Evolutionary conservation across 2,113 vertebrate genomes (phyloP), one percentile per base, ranked within the genome.

Genomic region (Cathartes aura): DNA sequence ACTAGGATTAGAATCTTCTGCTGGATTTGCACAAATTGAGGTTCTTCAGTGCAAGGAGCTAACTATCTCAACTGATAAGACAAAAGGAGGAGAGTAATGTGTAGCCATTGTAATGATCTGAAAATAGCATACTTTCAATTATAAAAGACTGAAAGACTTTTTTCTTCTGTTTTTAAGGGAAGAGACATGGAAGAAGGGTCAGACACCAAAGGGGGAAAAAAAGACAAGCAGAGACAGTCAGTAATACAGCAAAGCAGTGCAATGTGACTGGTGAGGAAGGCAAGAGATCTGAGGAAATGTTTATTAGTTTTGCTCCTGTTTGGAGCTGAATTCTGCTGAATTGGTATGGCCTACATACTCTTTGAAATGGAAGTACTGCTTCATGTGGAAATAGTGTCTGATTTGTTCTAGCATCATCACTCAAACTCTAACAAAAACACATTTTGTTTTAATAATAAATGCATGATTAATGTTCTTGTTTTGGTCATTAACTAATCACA

Each of bases 191-290:
- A 82, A 52, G 18, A 47, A 53, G 8, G 2, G 11, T 70, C 9
- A 10, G 70, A 36, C 6, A 27, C 21, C 50, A 53, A 0, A 5
- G 5, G 2, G 6, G 1, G 11, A 0, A 8, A 9, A 80, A n/a
- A 81, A 64, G 18, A 22, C 11, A 34, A 58, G 50, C 36, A 8
- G 32, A 64, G 76, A 18, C 6, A 38, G 36, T 30, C 3, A 64
- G 34, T 27, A 40, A 22, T 18, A 26, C 3, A 58, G 30, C 24
- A 78, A 67, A 90, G 38, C 16, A 27, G 21, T 48, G 55, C 5
- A 36, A 4, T 11, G 48, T 64, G 64, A 7, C 55, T 75, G 60
- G 24, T 21, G 36, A 34, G 15, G 23, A 73, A 87, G 50, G 53
- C 23, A 29, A 80, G 55, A 13, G 30, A 36, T 53, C 15, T 58